Conservation (phyloP, 2,888 invertebrate genomes). For the Noctua comes region DNA sequence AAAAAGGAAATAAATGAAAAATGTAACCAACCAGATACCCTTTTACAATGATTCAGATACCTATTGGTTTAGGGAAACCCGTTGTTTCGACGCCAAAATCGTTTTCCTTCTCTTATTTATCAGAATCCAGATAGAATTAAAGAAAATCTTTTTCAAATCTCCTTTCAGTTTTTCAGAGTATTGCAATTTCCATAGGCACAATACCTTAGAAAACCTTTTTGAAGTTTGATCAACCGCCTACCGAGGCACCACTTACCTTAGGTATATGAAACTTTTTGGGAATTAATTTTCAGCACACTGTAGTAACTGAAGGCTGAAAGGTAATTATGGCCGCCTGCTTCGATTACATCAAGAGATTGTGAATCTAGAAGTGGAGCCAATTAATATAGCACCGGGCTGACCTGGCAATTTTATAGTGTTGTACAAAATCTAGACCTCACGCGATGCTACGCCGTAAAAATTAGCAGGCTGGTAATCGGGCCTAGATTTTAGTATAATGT, state of each 20-base stretch:
- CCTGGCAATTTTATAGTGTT: conserved; percentile 9
- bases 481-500: neutral
- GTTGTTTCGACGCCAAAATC: neutral
- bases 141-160: neutral
- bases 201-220: neutral
- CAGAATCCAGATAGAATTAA: conserved; percentile 30
- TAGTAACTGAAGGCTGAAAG: conserved; percentile 33
- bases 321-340: conserved; percentile 20
- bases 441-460: conserved; percentile 21
- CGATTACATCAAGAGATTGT: conserved; percentile 46
- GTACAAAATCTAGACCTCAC: conserved; percentile 44
- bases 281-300: conserved; percentile 24
- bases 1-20: conserved; percentile 36
- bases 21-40: conserved; percentile 13
- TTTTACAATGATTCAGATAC: conserved; percentile 27
- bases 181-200: no score
- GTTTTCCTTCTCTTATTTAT: conserved; percentile 8
- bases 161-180: neutral
- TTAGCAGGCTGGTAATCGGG: neutral
- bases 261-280: neutral
- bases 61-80: conserved; percentile 20
- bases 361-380: conserved; percentile 24
- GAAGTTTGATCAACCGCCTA: neutral
- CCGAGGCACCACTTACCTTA: neutral
- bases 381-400: conserved; percentile 15